Percentiles rank a stretch among this genome's conserved stretches.
Conservation (phyloP, 2,888 invertebrate genomes). For the Chloroclysta siterata region DNA sequence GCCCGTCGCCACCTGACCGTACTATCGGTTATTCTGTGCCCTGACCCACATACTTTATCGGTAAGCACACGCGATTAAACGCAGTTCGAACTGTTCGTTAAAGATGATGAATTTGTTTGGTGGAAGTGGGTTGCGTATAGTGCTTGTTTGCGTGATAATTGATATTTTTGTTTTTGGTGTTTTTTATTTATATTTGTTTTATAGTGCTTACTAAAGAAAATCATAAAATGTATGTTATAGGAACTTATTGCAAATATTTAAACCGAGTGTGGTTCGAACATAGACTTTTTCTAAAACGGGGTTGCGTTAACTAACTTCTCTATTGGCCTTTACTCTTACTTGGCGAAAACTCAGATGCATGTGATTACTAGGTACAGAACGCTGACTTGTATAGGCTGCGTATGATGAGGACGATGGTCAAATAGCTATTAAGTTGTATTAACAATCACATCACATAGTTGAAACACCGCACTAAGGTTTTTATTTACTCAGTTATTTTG, state of each 20-base stretch:
- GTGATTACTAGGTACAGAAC: too few relatives aligned
- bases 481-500: neutral
- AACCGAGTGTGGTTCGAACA: too few relatives aligned
- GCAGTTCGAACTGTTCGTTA: conserved; percentile 30
- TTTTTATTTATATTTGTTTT: neutral
- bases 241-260: too few relatives aligned
- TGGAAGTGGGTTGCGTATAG: conserved; percentile 17
- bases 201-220: too few relatives aligned
- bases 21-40: conserved; percentile 45
- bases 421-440: too few relatives aligned
- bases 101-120: conserved; percentile 38
- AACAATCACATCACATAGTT: neutral
- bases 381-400: too few relatives aligned
- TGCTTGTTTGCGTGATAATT: conserved; percentile 36
- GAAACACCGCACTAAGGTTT: neutral
- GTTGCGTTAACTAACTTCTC: too few relatives aligned
- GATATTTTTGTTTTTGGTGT: conserved; percentile 23
- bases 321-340: too few relatives aligned
- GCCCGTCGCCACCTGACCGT: conserved; percentile 61
- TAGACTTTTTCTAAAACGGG: too few relatives aligned
- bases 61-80: conserved; percentile 64
- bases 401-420: too few relatives aligned
- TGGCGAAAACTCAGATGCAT: too few relatives aligned
- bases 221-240: too few relatives aligned
- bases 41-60: conserved; percentile 52